Base-by-base conservation (phyloP, 2,113 vertebrate species). In the Gadus chalcogrammus region DNA sequence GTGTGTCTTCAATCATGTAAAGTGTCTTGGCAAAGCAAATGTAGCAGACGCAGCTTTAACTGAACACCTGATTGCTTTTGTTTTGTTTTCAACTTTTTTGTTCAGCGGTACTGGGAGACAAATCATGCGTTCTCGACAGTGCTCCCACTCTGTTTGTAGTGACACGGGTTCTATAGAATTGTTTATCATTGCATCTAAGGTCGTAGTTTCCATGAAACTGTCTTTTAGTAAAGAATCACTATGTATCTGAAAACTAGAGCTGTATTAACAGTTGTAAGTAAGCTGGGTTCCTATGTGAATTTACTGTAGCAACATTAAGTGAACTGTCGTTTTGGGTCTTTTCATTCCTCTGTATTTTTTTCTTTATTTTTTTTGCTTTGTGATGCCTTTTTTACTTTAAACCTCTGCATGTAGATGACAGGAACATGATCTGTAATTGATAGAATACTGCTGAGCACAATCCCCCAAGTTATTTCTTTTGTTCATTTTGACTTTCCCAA, bases 191-290 rank as follows among this genome's bases (percentile, higher is more conserved):
- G 11, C 79, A 72, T 73, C 61, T 48, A 82, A 81, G 42, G 68
- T 79, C 78, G 78, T 91, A 91, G 90, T 92, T 92, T 92, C 90
- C 84, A 84, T 91, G 90, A 92, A 92, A 91, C 89, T 85, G 87
- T 85, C 48, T 52, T 80, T 52, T 80, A 60, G 70, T 69, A 74
- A 73, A 83, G 63, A 13, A 70, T 67, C 72, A 68, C 71, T 71
- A 68, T 79, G 61, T 70, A 66, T 48, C 75, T 61, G 35, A 68
- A 72, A 65, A 58, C 70, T 55, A 61, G 64, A 70, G 56, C 63
- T 78, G 55, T 67, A n/a, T 52, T 65, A 69, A 55, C 62, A 1
- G 69, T 79, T 70, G 72, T 56, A 18, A 64, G 42, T 27, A 56
- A 42, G 42, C 66, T 66, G 68, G 65, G 8, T 67, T 74, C 59